These are phyloP conservation scores for Anneissia japonica DNA, from an alignment of 35 echinoderm and acorn worm genomes.

Conservation along the genomic window DNA sequence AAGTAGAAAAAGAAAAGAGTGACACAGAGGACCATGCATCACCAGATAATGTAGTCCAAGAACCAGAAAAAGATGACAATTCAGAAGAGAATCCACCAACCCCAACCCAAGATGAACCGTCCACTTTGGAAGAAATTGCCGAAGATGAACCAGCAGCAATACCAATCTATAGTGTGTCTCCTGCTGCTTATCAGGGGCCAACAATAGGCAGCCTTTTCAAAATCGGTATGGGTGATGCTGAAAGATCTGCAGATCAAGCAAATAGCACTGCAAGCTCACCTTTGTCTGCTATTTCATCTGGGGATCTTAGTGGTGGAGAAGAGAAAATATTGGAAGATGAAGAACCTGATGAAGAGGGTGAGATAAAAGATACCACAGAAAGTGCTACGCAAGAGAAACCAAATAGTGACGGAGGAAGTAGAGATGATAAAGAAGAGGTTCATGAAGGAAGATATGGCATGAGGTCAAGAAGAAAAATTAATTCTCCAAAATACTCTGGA, in stretches of 20 bases:
- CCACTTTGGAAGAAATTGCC: conserved; percentile 10
- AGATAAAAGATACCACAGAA: background rate
- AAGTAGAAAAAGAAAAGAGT: too few relatives aligned
- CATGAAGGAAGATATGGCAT: background rate
- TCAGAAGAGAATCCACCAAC: conserved; percentile 64
- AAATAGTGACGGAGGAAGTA: too few relatives aligned
- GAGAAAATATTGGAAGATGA: background rate
- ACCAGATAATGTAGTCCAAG: background rate
- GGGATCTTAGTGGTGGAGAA: background rate
- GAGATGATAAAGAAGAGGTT: too few relatives aligned
- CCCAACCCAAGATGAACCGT: conserved; percentile 79
- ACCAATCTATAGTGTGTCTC: conserved; percentile 28
- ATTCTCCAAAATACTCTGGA: background rate
- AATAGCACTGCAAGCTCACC: background rate
- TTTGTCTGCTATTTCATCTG: background rate
- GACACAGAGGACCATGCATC: background rate
- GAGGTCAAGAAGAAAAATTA: background rate
- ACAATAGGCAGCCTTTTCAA: background rate
- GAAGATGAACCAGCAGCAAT: conserved; percentile 35
- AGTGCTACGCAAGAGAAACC: background rate
- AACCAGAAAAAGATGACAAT: conserved; percentile 10
- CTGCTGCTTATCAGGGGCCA: background rate
- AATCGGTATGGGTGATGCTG: background rate
- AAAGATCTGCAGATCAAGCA: background rate
- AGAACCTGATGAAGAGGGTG: background rate